phyloP scores from a whole-genome alignment of 1,140 invertebrate genomes.

The Caenorhabditis brenneri region DNA sequence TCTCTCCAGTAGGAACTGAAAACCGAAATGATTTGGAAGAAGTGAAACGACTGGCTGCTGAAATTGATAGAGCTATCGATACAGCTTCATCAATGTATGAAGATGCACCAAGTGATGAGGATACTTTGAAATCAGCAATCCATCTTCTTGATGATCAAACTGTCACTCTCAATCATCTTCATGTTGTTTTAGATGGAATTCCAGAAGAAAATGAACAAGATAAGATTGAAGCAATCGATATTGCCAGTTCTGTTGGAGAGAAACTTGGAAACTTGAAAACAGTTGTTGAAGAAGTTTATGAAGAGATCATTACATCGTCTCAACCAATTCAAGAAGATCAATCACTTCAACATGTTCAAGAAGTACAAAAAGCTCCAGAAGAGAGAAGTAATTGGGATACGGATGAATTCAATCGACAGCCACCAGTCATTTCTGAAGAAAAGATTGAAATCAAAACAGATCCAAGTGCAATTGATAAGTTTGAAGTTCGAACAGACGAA shows the following conservation, averaged over 20 bases:
- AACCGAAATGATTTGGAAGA: conserved; percentile 12
- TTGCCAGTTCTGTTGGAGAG: conserved; percentile 23
- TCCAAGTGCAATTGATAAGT: conserved; percentile 12
- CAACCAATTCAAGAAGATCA: not conserved
- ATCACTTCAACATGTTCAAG: not conserved
- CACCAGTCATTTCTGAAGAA: conserved; percentile 2
- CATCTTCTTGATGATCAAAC: conserved; percentile 25
- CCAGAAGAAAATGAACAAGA: not conserved
- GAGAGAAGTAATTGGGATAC: conserved; percentile 18
- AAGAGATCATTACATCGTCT: not conserved
- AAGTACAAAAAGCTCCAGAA: not conserved
- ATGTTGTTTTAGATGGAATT: conserved; percentile 7
- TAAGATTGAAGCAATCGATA: not conserved
- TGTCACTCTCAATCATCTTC: conserved; percentile 9
- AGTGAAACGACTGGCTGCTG: conserved; percentile 29
- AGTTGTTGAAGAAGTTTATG: conserved; percentile 26
- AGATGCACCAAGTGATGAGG: conserved; percentile 9
- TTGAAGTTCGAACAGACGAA: conserved; percentile 10
- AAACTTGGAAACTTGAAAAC: conserved; percentile 4
- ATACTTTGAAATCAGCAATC: conserved; percentile 25
- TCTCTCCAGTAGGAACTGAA: conserved; percentile 25
- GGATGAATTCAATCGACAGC: conserved; percentile 6
- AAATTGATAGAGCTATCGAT: conserved; percentile 15
- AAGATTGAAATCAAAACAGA: conserved; percentile 11
- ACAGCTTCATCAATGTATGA: conserved; percentile 25